These are phyloP conservation scores for Cossypha polioptera DNA, from an alignment of 2,797 vertebrate genomes.

Conservation along the genomic window DNA sequence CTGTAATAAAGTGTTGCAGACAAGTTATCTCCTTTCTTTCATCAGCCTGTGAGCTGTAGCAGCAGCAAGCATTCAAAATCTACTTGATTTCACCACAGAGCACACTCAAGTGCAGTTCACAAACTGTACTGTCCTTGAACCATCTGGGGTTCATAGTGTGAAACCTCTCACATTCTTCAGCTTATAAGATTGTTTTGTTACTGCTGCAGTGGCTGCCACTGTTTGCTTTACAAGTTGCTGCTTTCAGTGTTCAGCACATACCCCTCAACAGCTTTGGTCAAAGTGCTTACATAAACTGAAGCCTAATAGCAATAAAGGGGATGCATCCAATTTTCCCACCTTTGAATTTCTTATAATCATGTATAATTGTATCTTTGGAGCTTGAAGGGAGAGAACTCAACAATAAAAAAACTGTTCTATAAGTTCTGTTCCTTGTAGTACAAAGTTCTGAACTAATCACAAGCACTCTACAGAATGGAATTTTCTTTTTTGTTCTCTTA, in stretches of 20 bases:
- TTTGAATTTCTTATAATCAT: neutral
- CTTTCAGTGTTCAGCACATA: neutral
- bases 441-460: neutral
- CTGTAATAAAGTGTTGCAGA: neutral
- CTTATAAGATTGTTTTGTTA: neutral
- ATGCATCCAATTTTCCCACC: neutral
- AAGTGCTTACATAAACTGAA: neutral
- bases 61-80: constrained; percentile 28
- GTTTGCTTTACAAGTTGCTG: neutral
- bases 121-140: constrained; percentile 8
- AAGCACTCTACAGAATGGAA: neutral
- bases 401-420: neutral
- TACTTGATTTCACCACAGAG: constrained; percentile 21
- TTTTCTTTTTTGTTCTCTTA: neutral
- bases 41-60: neutral
- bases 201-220: neutral
- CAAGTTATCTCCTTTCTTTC: neutral
- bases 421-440: neutral
- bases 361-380: neutral
- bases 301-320: neutral
- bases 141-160: neutral
- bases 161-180: neutral
- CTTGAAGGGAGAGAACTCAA: neutral
- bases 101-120: neutral
- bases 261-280: neutral